Conservation (phyloP, 64 coral and sea anemone species). For the Actinia equina region DNA sequence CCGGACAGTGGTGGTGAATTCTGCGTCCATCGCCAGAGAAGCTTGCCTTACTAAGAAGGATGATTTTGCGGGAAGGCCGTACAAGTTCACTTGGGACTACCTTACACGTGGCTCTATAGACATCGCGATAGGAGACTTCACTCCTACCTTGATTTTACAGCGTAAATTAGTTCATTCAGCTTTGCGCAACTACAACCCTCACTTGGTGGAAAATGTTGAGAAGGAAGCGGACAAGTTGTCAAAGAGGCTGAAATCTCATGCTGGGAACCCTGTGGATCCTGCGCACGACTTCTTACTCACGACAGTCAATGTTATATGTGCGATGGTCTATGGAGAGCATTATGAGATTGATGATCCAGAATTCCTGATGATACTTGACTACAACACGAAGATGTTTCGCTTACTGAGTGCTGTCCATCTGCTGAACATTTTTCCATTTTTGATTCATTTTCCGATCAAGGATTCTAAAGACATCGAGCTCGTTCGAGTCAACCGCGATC, state of each 20-base stretch:
- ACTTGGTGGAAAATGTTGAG: slow-evolving; percentile 9
- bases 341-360: slow-evolving; percentile 52
- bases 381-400: neutral
- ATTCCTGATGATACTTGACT: slow-evolving; percentile 24
- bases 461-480: neutral
- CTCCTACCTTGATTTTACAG: slow-evolving; percentile 40
- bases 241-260: slow-evolving; percentile 18
- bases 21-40: slow-evolving; percentile 36
- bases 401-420: slow-evolving; percentile 4
- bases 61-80: slow-evolving; percentile 38
- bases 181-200: slow-evolving; percentile 51
- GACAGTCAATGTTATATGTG: slow-evolving; percentile 56
- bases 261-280: slow-evolving; percentile 38
- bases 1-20: slow-evolving; percentile 33
- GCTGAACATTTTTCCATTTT: slow-evolving; percentile 38
- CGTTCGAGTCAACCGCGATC: slow-evolving; percentile 4
- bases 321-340: slow-evolving; percentile 42
- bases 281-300: slow-evolving; percentile 32
- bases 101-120: slow-evolving; percentile 34
- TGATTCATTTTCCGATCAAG: slow-evolving; percentile 43
- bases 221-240: slow-evolving; percentile 30
- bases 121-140: slow-evolving; percentile 45
- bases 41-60: slow-evolving; percentile 45
- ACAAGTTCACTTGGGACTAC: slow-evolving; percentile 37
- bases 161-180: slow-evolving; percentile 66